Evolutionary conservation across 2,113 vertebrate genomes (phyloP).

Genomic region (Lasiurus cinereus): DNA sequence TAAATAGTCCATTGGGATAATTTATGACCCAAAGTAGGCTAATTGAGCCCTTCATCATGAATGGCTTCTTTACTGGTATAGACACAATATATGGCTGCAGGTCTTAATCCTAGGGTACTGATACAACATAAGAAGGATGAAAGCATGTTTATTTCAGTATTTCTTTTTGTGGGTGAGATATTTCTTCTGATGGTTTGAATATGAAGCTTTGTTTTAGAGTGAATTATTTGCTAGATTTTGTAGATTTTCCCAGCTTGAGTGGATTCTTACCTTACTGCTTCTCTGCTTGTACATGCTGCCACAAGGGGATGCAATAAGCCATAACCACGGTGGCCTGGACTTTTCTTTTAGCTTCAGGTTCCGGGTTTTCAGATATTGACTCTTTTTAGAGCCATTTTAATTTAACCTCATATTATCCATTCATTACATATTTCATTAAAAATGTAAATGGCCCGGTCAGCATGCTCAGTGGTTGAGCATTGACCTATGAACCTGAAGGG

Average conservation of each 20-base stretch:
- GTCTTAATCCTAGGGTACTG: neutral
- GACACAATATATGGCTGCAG: neutral
- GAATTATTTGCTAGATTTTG: neutral
- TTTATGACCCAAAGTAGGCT: neutral
- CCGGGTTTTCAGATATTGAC: neutral
- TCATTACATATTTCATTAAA: slow-evolving; percentile 12
- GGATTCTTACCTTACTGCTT: neutral
- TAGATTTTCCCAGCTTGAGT: neutral
- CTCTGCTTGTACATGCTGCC: neutral
- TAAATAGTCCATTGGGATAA: neutral
- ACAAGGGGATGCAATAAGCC: neutral
- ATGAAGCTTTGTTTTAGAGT: neutral
- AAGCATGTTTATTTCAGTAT: neutral
- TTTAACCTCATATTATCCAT: neutral
- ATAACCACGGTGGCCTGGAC: neutral
- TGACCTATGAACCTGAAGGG: too few relatives aligned
- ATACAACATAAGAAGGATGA: neutral
- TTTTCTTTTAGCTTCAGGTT: neutral
- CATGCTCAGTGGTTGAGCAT: too few relatives aligned
- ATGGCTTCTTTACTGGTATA: neutral
- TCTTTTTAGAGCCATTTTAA: neutral
- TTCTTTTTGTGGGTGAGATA: neutral
- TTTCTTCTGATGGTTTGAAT: neutral
- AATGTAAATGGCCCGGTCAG: neutral
- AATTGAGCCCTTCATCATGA: neutral